A percentile compares a stretch with the other conserved stretches of the same genome.
Evolutionary conservation across 2,113 vertebrate species (phyloP).

Genomic region (Catharus minimus): DNA sequence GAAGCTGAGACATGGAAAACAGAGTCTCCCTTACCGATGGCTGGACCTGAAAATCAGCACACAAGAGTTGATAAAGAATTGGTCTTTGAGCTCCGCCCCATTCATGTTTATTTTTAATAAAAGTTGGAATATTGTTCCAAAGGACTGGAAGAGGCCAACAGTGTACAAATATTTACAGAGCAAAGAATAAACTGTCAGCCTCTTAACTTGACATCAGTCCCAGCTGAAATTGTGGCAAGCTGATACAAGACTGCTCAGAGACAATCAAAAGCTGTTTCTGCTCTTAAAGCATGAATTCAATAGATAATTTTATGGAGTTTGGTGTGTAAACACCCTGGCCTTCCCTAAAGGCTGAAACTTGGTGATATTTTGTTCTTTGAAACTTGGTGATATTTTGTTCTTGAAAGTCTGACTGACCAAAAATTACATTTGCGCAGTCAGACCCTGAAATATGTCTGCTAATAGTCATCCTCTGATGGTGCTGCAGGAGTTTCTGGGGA

Average conservation of each 20-base stretch:
- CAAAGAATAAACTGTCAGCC: conserved; percentile 56
- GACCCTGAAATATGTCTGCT: background rate
- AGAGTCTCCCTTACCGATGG: background rate
- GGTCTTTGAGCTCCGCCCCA: background rate
- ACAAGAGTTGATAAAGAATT: background rate
- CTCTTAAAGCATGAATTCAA: background rate
- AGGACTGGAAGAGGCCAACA: conserved; percentile 42
- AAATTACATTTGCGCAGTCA: background rate
- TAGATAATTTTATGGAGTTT: background rate
- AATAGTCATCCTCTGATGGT: background rate
- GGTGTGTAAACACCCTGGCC: background rate
- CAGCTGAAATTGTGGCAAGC: conserved; percentile 24
- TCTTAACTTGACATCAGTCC: conserved; percentile 57
- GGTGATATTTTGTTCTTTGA: background rate
- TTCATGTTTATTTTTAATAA: conserved; percentile 58
- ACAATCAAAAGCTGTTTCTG: conserved; percentile 39
- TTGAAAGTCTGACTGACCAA: background rate
- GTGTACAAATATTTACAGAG: conserved; percentile 67
- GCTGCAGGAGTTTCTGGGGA: background rate
- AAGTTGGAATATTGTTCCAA: conserved; percentile 54
- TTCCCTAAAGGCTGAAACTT: background rate
- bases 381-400: background rate
- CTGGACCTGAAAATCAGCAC: background rate
- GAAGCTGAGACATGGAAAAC: background rate
- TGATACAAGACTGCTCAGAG: conserved; percentile 16